Conservation (phyloP, 2,797 vertebrate species). For the Tiaroga cobitis region DNA sequence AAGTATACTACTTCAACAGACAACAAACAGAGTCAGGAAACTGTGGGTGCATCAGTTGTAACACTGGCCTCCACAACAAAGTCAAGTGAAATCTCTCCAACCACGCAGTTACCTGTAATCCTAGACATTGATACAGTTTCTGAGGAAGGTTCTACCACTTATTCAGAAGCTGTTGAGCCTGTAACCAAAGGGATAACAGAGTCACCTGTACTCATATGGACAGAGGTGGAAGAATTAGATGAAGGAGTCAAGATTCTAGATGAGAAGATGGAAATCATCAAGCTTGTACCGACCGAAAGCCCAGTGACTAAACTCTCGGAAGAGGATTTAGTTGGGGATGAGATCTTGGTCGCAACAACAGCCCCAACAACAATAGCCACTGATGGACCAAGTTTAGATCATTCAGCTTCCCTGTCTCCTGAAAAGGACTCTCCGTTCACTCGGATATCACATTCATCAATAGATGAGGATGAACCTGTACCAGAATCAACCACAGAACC, state of each 20-base stretch:
- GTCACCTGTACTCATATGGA: slow-evolving; percentile 29
- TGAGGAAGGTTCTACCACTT: slow-evolving; percentile 22
- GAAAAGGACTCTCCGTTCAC: slow-evolving; percentile 79
- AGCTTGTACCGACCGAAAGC: background rate
- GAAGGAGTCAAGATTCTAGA: slow-evolving; percentile 69
- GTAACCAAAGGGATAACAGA: slow-evolving; percentile 43
- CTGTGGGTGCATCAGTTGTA: background rate
- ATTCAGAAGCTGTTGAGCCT: slow-evolving; percentile 17
- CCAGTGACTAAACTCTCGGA: slow-evolving; percentile 37
- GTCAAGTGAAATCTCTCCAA: background rate
- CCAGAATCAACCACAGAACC: slow-evolving; percentile 31
- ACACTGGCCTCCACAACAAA: slow-evolving; percentile 22
- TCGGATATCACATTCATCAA: slow-evolving; percentile 68
- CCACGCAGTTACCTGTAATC: slow-evolving; percentile 16
- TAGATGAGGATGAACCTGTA: slow-evolving; percentile 64
- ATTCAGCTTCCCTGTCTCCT: slow-evolving; percentile 61
- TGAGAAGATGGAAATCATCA: slow-evolving; percentile 58
- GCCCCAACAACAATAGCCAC: background rate
- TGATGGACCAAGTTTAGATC: slow-evolving; percentile 34
- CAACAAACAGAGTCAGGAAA: slow-evolving; percentile 4
- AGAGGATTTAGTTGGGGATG: slow-evolving; percentile 68
- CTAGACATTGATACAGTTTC: slow-evolving; percentile 42
- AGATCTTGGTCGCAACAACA: slow-evolving; percentile 64
- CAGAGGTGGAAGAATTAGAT: slow-evolving; percentile 29
- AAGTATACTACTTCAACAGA: background rate